Percentiles rank a stretch among this genome's conserved stretches.
These are phyloP conservation scores for Cynodonichthys magdalenae DNA, from an alignment of 2,797 vertebrate species.

Conservation along the genomic window DNA sequence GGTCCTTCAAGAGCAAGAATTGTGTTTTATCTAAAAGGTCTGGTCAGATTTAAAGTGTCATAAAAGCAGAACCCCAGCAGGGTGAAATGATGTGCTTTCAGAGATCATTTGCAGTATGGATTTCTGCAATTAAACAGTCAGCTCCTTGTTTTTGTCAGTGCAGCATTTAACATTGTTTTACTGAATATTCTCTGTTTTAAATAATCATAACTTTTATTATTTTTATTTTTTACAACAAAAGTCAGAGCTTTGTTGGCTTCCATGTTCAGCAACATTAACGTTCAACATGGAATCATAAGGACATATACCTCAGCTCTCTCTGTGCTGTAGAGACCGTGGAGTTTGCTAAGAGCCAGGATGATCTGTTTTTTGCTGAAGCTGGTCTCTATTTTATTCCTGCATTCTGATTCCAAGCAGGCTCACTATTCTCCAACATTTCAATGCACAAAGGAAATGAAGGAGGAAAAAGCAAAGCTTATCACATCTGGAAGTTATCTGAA, in stretches of 20 bases:
- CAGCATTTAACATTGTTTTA: not conserved
- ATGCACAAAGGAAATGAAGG: not conserved
- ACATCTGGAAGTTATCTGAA: slow-evolving; percentile 12
- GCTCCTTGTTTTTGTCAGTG: not conserved
- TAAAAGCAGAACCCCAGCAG: slow-evolving; percentile 33
- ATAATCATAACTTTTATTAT: too few relatives aligned
- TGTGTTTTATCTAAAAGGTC: slow-evolving; percentile 45
- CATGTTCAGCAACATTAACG: not conserved
- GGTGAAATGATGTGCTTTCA: slow-evolving; percentile 17
- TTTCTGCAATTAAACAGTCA: slow-evolving; percentile 9
- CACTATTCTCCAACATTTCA: slow-evolving; percentile 1
- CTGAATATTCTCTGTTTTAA: not conserved
- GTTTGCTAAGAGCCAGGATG: too few relatives aligned
- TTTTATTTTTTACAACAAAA: not conserved
- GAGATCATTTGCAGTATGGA: not conserved
- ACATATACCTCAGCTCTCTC: not conserved
- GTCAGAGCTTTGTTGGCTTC: too few relatives aligned
- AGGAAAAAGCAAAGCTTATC: slow-evolving; percentile 4
- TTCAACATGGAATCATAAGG: too few relatives aligned
- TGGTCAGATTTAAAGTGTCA: slow-evolving; percentile 47
- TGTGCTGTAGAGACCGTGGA: not conserved
- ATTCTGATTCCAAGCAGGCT: slow-evolving; percentile 1
- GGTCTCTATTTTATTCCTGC: too few relatives aligned
- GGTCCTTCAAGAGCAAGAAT: slow-evolving; percentile 44
- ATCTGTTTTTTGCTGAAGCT: not conserved